phyloP scores from a whole-genome alignment of 1,140 invertebrate genomes.

The Drosophila aff. region DNA sequence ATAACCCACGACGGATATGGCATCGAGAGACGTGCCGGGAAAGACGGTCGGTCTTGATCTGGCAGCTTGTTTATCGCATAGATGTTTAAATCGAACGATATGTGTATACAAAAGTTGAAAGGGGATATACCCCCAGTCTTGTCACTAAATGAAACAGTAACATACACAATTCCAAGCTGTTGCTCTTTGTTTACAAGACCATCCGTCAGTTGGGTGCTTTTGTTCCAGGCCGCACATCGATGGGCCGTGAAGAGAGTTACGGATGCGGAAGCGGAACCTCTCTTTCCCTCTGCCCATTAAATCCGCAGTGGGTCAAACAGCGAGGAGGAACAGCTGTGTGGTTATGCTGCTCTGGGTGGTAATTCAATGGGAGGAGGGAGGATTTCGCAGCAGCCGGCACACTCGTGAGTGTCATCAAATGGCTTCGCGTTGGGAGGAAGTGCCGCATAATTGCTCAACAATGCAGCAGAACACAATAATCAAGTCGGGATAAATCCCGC shows the following conservation, averaged over 20 bases:
- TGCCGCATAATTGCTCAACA: slow-evolving; percentile 30
- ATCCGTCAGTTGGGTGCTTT: slow-evolving; percentile 73
- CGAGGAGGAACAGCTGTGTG: slow-evolving; percentile 62
- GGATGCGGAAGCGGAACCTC: slow-evolving; percentile 44
- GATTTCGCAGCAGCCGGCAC: slow-evolving; percentile 52
- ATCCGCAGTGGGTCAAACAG: slow-evolving; percentile 60
- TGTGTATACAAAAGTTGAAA: slow-evolving; percentile 6
- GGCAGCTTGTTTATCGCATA: slow-evolving; percentile 25
- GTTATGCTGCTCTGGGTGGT: slow-evolving; percentile 30
- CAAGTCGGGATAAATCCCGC: slow-evolving; percentile 21
- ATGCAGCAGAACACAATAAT: slow-evolving; percentile 44
- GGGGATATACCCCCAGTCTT: slow-evolving; percentile 17
- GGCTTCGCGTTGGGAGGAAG: slow-evolving; percentile 49
- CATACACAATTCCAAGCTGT: slow-evolving; percentile 33
- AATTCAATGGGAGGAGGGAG: slow-evolving; percentile 9
- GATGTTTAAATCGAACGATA: slow-evolving; percentile 3
- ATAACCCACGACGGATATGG: slow-evolving; percentile 59
- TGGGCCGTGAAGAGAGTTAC: slow-evolving; percentile 57
- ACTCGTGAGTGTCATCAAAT: slow-evolving; percentile 75
- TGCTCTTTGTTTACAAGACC: slow-evolving; percentile 44
- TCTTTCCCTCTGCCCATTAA: slow-evolving; percentile 28
- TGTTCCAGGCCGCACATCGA: slow-evolving; percentile 55
- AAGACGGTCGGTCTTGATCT: slow-evolving; percentile 25
- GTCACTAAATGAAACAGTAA: slow-evolving; percentile 20
- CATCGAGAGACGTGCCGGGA: slow-evolving; percentile 16